Percentiles rank a stretch among this genome's conserved stretches.
These are phyloP conservation scores for Geotrupes spiniger DNA, from an alignment of 2,888 invertebrate genomes.

Conservation along the genomic window DNA sequence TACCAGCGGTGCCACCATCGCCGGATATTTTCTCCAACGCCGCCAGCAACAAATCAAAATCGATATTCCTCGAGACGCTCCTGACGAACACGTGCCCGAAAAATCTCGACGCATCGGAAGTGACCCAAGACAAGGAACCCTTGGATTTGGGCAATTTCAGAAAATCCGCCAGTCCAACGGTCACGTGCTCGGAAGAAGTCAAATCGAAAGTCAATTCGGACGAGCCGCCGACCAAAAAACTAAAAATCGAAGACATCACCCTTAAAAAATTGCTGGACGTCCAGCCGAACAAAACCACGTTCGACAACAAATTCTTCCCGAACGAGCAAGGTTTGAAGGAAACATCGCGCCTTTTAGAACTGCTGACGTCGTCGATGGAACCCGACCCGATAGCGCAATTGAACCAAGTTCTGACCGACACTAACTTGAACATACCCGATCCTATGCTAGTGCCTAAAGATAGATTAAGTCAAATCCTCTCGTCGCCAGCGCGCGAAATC, in stretches of 20 bases:
- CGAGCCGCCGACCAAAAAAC: slow-evolving; percentile 54
- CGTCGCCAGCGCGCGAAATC: slow-evolving; percentile 73
- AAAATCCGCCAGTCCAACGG: slow-evolving; percentile 69
- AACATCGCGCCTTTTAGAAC: slow-evolving; percentile 49
- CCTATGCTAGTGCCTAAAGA: slow-evolving; percentile 78
- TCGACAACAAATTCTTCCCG: slow-evolving; percentile 23
- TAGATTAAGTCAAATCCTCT: slow-evolving; percentile 66
- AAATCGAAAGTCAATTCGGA: slow-evolving; percentile 52
- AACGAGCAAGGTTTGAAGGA: slow-evolving; percentile 29
- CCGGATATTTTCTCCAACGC: slow-evolving; percentile 61
- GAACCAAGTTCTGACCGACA: slow-evolving; percentile 63
- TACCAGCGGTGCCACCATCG: slow-evolving; percentile 67
- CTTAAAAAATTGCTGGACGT: slow-evolving; percentile 54
- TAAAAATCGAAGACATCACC: slow-evolving; percentile 52
- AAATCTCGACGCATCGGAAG: slow-evolving; percentile 16
- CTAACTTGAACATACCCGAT: slow-evolving; percentile 73
- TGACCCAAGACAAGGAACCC: slow-evolving; percentile 60
- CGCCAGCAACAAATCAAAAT: slow-evolving; percentile 42
- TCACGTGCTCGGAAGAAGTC: slow-evolving; percentile 72
- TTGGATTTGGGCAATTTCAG: slow-evolving; percentile 66
- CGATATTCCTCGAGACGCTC: slow-evolving; percentile 61
- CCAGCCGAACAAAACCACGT: slow-evolving; percentile 36
- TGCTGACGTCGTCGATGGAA: slow-evolving; percentile 47
- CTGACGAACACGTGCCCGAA: slow-evolving; percentile 36
- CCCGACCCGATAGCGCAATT: slow-evolving; percentile 70